These are phyloP conservation scores for Alosa sapidissima DNA, from an alignment of 2,797 vertebrate genomes.

Conservation along the genomic window DNA sequence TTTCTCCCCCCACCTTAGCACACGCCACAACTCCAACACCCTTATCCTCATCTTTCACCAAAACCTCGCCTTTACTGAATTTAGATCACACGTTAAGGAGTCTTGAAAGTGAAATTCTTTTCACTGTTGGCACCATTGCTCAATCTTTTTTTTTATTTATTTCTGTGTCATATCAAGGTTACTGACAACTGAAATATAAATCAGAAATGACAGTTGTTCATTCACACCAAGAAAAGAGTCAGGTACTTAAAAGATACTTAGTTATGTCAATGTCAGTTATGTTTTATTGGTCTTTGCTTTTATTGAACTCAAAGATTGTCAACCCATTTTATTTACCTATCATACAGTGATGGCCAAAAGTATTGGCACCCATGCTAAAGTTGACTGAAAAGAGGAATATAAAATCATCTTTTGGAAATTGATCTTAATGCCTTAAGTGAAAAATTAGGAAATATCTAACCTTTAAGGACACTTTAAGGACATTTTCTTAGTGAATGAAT, in stretches of 20 bases:
- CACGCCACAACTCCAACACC: constrained; percentile 44
- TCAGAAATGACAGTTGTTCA: neutral
- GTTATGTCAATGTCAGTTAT: neutral
- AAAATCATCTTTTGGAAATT: too few species aligned
- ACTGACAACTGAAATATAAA: neutral
- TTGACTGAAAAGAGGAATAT: too few species aligned
- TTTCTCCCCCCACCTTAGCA: constrained; percentile 49
- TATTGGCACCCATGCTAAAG: too few species aligned
- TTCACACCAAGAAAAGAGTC: neutral
- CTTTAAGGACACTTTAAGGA: too few species aligned
- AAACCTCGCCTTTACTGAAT: neutral
- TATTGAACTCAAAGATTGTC: neutral
- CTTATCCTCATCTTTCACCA: constrained; percentile 29
- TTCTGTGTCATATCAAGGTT: neutral
- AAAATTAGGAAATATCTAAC: too few species aligned
- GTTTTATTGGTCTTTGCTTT: constrained; percentile 2
- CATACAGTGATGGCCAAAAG: too few species aligned
- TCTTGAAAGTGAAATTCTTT: neutral
- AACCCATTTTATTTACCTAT: neutral
- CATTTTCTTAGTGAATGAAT: too few species aligned
- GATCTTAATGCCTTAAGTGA: too few species aligned
- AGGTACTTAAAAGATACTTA: neutral
- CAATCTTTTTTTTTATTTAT: neutral
- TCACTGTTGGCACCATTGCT: neutral
- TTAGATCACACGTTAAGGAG: neutral